phyloP scores from a whole-genome alignment of 1,140 invertebrate genomes.

The Solen grandis region DNA sequence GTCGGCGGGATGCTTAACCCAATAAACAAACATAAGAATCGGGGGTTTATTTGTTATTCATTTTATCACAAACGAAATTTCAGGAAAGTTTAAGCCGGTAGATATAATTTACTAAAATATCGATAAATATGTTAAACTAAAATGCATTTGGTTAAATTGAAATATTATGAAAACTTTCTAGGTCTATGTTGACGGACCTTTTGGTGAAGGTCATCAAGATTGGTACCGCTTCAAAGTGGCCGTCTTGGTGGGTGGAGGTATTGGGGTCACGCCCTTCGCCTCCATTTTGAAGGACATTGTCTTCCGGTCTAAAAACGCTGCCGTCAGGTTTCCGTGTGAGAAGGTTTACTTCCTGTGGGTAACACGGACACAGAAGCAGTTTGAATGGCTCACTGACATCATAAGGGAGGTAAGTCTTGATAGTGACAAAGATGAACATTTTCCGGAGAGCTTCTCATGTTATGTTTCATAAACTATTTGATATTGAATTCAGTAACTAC shows the following conservation, averaged over 20 bases:
- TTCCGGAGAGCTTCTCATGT: neutral
- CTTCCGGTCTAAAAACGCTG: constrained; percentile 63
- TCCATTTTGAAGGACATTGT: constrained; percentile 89
- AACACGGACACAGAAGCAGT: constrained; percentile 98
- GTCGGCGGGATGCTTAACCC: no score
- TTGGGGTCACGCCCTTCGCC: constrained; percentile 99
- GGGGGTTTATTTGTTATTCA: no score
- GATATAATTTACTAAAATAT: no score
- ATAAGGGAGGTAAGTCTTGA: constrained; percentile 85
- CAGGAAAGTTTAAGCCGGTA: no score
- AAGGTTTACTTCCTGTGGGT: constrained; percentile 99
- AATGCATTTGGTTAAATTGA: no score
- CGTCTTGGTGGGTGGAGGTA: constrained; percentile 99
- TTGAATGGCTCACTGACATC: constrained; percentile 99
- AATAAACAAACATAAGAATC: no score
- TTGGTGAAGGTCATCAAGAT: constrained; percentile 99
- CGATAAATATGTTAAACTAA: no score
- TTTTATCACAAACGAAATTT: no score
- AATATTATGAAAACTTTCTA: no score
- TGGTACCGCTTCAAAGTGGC: constrained; percentile 93
- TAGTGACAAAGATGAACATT: neutral
- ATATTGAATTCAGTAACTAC: no score
- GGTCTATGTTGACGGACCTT: constrained; percentile 96
- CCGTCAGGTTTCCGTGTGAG: constrained; percentile 69
- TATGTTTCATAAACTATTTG: no score